Base-by-base conservation (phyloP, 2,888 invertebrate species). In the Octonoba sinensis region DNA sequence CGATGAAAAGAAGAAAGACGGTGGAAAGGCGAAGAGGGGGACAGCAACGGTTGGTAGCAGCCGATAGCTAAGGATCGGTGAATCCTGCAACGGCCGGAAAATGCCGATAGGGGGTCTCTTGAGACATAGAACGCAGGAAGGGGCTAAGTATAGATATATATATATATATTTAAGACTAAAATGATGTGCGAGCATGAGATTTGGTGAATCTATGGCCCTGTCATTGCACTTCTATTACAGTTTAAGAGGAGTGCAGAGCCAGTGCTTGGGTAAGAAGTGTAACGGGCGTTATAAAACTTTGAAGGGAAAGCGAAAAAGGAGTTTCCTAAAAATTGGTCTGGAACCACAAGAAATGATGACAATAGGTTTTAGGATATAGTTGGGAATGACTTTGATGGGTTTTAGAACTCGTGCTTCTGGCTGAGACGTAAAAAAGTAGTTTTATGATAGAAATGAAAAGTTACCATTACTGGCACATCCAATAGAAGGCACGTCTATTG, bases 21-120 rank as follows among this genome's bases (percentile, higher is more conserved):
- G 57, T 47, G 36, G 36, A 59, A 1, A 44, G 47, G 67, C 22
- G 57, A 59, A 54, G 15, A 64, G 65, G 70, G 57, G 73, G 54
- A 18, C 65, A 18, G 67, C 67, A 81, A 74, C 79, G 79, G 51
- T 81, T 81, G 79, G 81, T 66, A 70, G 69, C 57, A 51, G 64
- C 69, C 81, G 81, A 82, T 82, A 82, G 74, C 81, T 59, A 82
- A 75, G 81, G 64, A 64, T 82, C 70, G 75, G 70, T 82, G 81
- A 70, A 64, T 70, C 60, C 64, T 24, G 81, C 81, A 75, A 75
- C 81, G 74, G 81, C 81, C 70, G 81, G 74, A 65, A 82, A 82
- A 70, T 49, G 24, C 74, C 65, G 70, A 75, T 75, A 74, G 56
- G 65, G 69, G 66, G 20, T 24, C 79, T 73, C 79, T 24, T 18